These are phyloP conservation scores for Argynnis bischoffii DNA, from an alignment of 2,888 invertebrate genomes.

Conservation along the genomic window DNA sequence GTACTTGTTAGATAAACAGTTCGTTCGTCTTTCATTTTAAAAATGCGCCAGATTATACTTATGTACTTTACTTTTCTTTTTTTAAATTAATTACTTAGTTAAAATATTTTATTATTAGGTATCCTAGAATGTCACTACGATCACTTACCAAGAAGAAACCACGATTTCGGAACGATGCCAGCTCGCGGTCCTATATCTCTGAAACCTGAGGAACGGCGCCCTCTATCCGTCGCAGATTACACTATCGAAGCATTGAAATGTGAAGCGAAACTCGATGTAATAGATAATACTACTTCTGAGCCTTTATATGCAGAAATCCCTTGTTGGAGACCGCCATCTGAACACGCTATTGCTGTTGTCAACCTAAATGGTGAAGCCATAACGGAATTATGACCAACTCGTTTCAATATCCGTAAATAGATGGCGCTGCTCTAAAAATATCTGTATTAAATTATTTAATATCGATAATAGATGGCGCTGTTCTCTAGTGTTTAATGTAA, in stretches of 20 bases:
- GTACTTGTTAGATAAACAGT: no score
- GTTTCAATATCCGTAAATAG: constrained; percentile 44
- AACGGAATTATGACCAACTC: constrained; percentile 72
- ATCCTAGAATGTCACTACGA: constrained; percentile 85
- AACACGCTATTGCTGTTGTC: constrained; percentile 71
- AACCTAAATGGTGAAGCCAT: constrained; percentile 76
- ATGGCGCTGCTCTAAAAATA: constrained; percentile 52
- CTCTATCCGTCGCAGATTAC: constrained; percentile 63
- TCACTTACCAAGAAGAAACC: constrained; percentile 76
- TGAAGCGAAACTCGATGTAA: constrained; percentile 69
- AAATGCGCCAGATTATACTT: background rate
- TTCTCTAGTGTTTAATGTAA: background rate
- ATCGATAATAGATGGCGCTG: constrained; percentile 17
- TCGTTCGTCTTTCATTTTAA: no score
- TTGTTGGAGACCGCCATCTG: constrained; percentile 75
- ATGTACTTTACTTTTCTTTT: background rate
- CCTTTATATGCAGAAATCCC: constrained; percentile 88
- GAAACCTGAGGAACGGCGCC: constrained; percentile 51
- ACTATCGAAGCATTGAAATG: constrained; percentile 73
- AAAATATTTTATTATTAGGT: constrained; percentile 53
- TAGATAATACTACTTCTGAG: constrained; percentile 74
- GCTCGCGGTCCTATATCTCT: constrained; percentile 60
- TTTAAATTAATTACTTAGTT: background rate
- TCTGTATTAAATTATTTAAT: background rate
- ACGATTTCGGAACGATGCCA: constrained; percentile 58